Evolutionary conservation across 92 coral and sea anemone genomes (phyloP).

Genomic region (Epizoanthus stellaris): DNA sequence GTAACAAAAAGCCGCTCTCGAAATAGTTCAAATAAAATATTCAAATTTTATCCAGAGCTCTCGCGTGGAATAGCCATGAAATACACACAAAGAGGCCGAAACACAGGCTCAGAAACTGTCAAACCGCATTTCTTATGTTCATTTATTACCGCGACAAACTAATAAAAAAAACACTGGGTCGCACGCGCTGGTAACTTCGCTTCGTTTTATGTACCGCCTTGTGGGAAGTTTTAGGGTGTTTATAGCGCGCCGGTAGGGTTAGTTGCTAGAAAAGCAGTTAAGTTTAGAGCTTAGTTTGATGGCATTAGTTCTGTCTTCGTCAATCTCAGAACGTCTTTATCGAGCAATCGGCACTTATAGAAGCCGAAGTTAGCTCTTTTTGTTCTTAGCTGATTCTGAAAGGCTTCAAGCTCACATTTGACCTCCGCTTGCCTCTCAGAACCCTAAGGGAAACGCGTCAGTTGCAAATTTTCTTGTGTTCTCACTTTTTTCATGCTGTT

Average conservation of each 20-base stretch:
- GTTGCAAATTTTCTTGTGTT: background rate
- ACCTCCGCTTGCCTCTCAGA: background rate
- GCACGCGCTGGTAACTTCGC: conserved; percentile 77
- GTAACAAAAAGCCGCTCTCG: conserved; percentile 98
- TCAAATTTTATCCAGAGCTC: conserved; percentile 77
- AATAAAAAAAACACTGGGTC: conserved; percentile 70
- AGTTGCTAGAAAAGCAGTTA: conserved; percentile 62
- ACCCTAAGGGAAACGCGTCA: background rate
- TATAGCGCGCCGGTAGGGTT: conserved; percentile 74
- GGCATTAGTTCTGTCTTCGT: background rate
- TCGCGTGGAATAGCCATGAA: conserved; percentile 59
- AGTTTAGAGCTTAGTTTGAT: background rate
- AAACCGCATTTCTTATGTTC: conserved; percentile 57
- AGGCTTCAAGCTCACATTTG: background rate
- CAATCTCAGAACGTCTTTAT: conserved; percentile 1
- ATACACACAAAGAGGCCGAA: conserved; percentile 80
- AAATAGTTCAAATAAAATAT: conserved; percentile 93
- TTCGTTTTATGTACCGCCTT: conserved; percentile 83
- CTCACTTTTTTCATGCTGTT: conserved; percentile 29
- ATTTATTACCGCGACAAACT: conserved; percentile 64
- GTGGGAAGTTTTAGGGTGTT: conserved; percentile 61
- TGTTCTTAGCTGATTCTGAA: background rate
- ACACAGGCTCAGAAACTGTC: conserved; percentile 61
- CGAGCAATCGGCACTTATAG: background rate
- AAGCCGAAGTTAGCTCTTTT: conserved; percentile 1